phyloP scores from a whole-genome alignment of 1,140 invertebrate species.

The Platyscapa corneri region DNA sequence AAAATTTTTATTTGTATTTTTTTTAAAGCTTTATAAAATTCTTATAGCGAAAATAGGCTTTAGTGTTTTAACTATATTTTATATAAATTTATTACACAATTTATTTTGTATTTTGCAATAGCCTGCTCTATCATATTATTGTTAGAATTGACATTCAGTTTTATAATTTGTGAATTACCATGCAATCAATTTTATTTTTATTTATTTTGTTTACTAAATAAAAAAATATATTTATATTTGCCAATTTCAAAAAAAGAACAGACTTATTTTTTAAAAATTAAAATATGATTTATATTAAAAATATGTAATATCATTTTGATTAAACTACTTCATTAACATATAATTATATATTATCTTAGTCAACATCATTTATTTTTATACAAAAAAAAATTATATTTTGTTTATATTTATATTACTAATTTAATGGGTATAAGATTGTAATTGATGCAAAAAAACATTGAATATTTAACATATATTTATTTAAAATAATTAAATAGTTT shows the following conservation, averaged over 20 bases:
- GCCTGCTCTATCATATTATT: slow-evolving; percentile 8
- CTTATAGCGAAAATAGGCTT: slow-evolving; percentile 51
- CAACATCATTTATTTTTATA: too few relatives aligned
- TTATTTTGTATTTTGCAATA: slow-evolving; percentile 15
- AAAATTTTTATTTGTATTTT: slow-evolving; percentile 18
- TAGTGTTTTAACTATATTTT: not conserved
- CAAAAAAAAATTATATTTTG: not conserved
- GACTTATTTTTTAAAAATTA: not conserved
- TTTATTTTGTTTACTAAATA: not conserved
- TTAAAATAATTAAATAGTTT: not conserved
- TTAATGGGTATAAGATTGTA: not conserved
- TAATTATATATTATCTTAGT: not conserved
- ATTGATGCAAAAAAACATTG: not conserved
- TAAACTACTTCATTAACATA: not conserved
- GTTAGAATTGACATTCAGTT: slow-evolving; percentile 12
- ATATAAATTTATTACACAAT: slow-evolving; percentile 27
- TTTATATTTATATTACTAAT: not conserved
- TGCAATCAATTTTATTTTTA: not conserved
- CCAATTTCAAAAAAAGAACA: slow-evolving; percentile 19
- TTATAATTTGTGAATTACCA: not conserved
- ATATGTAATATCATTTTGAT: not conserved
- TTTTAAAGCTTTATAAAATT: too few relatives aligned
- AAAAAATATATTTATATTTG: not conserved
- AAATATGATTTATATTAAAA: not conserved
- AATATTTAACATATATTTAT: not conserved